phyloP scores from a whole-genome alignment of 2,113 vertebrate genomes.

The Xiphophorus hellerii region DNA sequence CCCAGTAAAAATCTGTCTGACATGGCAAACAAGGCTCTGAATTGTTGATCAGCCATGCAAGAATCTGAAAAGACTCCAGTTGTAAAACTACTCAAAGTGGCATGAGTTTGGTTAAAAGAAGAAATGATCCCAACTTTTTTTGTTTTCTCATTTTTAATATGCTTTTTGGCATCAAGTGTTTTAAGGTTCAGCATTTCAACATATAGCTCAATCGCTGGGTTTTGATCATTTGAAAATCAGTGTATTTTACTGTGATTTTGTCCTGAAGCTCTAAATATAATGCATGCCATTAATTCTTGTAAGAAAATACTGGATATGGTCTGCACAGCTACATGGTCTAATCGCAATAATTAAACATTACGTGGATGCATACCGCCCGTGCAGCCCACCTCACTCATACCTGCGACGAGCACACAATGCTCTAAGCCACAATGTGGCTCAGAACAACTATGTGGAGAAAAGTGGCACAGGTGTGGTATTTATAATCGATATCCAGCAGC shows the following conservation, averaged over 20 bases:
- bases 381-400: slow-evolving; percentile 38
- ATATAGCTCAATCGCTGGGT: background rate
- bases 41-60: background rate
- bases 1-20: background rate
- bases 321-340: slow-evolving; percentile 47
- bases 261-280: slow-evolving; percentile 20
- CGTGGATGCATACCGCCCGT: slow-evolving; percentile 27
- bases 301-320: slow-evolving; percentile 7
- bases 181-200: background rate
- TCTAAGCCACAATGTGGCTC: slow-evolving; percentile 14
- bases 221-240: background rate
- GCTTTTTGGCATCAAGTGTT: background rate
- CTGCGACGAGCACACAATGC: slow-evolving; percentile 13
- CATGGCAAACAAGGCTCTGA: background rate
- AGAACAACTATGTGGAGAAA: slow-evolving; percentile 27
- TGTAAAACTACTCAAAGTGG: background rate
- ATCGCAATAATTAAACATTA: slow-evolving; percentile 58
- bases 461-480: slow-evolving; percentile 74
- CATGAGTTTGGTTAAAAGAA: background rate
- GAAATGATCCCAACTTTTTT: background rate
- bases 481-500: slow-evolving; percentile 70
- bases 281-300: slow-evolving; percentile 34
- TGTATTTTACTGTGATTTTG: slow-evolving; percentile 17
- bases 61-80: background rate
- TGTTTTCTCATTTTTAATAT: background rate